Conservation (phyloP, 2,888 invertebrate species). For the Diachrysia chrysitis region DNA sequence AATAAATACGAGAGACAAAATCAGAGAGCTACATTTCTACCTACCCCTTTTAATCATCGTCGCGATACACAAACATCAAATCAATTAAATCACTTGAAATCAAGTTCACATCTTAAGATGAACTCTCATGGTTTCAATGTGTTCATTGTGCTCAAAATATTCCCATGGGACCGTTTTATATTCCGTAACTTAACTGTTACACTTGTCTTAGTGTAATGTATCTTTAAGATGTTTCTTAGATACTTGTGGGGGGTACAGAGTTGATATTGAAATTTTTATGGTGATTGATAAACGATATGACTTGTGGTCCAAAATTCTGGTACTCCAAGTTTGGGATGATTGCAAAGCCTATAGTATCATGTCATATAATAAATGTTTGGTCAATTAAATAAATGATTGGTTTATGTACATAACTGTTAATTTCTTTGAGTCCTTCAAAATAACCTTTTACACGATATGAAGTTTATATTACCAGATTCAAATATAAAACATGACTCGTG, state of each 20-base stretch:
- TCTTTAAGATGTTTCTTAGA: not conserved
- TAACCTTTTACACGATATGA: not conserved
- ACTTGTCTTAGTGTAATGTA: not conserved
- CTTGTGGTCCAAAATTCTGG: not conserved
- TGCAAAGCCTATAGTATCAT: too few species aligned
- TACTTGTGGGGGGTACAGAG: not conserved
- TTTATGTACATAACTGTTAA: too few species aligned
- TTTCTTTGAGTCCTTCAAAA: too few species aligned
- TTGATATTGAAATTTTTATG: not conserved
- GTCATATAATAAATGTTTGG: too few species aligned
- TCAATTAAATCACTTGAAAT: slow-evolving; percentile 7
- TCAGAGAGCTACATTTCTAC: not conserved
- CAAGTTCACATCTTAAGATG: slow-evolving; percentile 1
- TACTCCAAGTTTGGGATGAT: too few species aligned
- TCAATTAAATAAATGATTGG: too few species aligned
- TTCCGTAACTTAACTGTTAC: slow-evolving; percentile 10
- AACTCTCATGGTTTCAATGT: slow-evolving; percentile 25
- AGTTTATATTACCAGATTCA: not conserved
- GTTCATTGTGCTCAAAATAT: slow-evolving; percentile 38
- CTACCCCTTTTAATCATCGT: not conserved
- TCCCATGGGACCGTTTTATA: slow-evolving; percentile 13
- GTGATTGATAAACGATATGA: not conserved
- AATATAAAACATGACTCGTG: not conserved
- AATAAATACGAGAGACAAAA: too few species aligned
- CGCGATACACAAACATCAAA: not conserved